Conservation (phyloP, 2,797 vertebrate genomes). For the Adrianichthys oophorus region DNA sequence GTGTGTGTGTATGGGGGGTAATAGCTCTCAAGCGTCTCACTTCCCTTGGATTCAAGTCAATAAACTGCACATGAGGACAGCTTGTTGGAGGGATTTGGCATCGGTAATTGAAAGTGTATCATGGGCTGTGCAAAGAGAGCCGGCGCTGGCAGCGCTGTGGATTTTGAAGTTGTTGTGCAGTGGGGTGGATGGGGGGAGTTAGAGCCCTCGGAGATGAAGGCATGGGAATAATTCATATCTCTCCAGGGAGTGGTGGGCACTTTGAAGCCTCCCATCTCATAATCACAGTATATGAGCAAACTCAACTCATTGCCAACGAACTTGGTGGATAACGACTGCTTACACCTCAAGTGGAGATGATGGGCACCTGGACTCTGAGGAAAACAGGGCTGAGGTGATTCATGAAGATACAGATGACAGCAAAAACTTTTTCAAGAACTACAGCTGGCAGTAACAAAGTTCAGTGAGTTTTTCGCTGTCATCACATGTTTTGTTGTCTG, state of each 20-base stretch:
- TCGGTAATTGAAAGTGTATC: constrained; percentile 66
- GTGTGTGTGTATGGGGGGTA: constrained; percentile 37
- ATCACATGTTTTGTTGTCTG: too few species aligned
- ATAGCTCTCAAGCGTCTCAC: constrained; percentile 57
- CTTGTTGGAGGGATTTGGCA: constrained; percentile 58
- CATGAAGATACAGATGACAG: not conserved
- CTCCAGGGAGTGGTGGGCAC: constrained; percentile 45
- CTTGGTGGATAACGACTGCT: constrained; percentile 31
- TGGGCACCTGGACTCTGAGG: not conserved
- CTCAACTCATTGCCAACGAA: constrained; percentile 22
- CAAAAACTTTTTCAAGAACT: not conserved
- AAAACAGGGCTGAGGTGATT: not conserved
- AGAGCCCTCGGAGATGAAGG: constrained; percentile 32
- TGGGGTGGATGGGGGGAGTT: constrained; percentile 6
- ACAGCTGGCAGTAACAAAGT: not conserved
- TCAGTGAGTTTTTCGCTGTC: not conserved
- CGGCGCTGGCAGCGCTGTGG: constrained; percentile 35
- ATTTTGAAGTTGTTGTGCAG: constrained; percentile 50
- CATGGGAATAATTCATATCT: constrained; percentile 64
- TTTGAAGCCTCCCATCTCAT: constrained; percentile 62
- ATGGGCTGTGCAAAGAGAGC: constrained; percentile 34
- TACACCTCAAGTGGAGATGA: constrained; percentile 15
- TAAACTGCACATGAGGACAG: constrained; percentile 60
- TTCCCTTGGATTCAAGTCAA: constrained; percentile 48
- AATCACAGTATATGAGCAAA: constrained; percentile 31